Evolutionary conservation across 2,797 vertebrate genomes (phyloP), one percentile per base, ranked within the genome.

Genomic region (Limosa lapponica): DNA sequence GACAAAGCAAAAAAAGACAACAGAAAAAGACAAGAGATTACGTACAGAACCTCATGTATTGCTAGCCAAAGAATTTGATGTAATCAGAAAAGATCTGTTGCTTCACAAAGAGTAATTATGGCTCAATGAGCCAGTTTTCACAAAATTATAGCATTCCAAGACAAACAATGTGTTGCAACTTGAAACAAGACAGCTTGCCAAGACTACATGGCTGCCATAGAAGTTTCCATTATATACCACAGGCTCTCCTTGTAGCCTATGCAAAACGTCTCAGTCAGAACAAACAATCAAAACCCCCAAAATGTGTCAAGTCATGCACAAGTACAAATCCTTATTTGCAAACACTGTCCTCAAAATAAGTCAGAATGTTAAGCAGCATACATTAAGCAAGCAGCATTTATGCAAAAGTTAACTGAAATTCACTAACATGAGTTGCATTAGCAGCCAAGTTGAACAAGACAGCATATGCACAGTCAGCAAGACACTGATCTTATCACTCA

Each of bases 351-450:
- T 61, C 34, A 62, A 43, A 84, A 61, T 27, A 10, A 64, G 10
- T 16, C 37, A 61, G 34, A 77, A 73, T 39, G 62, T 64, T 72
- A 65, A 54, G 10, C 39, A 75, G 57, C 20, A 58, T 34, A 41
- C 22, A 52, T 48, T 14, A 48, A 48, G 46, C 23, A 48, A 48
- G 46, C 23, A 48, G 46, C 46, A 19, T 20, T 78, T 44, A 74
- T 18, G 32, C 28, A 28, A n/a, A 91, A 82, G 27, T 61, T 72
- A 61, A 89, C 37, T 69, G 30, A 69, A 83, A 81, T 81, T 59
- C 48, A 69, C 54, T 69, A 59, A 49, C 37, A 23, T 13, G n/a
- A 66, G 16, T 54, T 82, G 13, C 43, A 36, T 74, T 71, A 34
- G 5, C 25, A 55, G 24, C 22, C 18, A 82, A 64, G 17, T 37